Percentiles rank a stretch among this genome's conserved stretches.
Evolutionary conservation across 2,888 invertebrate genomes (phyloP).

Genomic region (Leptinotarsa haldemani): DNA sequence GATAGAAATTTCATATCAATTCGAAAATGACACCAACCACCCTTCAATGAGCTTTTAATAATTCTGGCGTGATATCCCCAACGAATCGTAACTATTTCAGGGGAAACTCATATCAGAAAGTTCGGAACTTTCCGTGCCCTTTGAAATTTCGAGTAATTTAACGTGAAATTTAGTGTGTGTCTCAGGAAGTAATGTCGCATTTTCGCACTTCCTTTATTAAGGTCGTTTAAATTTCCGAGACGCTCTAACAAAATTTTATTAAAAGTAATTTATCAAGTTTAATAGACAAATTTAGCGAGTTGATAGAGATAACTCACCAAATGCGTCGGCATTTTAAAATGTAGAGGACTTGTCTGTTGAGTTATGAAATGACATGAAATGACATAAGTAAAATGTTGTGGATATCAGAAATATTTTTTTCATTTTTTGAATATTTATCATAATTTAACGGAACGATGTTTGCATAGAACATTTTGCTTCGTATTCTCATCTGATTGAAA

Average conservation of each 20-base stretch:
- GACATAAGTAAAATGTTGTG: too few relatives aligned
- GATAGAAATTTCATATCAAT: neutral
- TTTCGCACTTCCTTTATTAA: slow-evolving; percentile 35
- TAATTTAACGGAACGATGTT: too few relatives aligned
- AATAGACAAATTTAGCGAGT: slow-evolving; percentile 25
- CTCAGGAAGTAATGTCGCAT: slow-evolving; percentile 30
- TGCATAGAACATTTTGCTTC: too few relatives aligned
- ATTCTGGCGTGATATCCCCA: neutral
- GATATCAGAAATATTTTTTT: too few relatives aligned
- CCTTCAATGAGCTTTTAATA: neutral
- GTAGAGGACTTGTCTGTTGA: too few relatives aligned
- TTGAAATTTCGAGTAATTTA: slow-evolving; percentile 34
- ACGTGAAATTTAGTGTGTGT: slow-evolving; percentile 33
- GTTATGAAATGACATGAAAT: too few relatives aligned
- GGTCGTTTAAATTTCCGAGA: slow-evolving; percentile 30
- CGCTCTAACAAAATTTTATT: slow-evolving; percentile 33
- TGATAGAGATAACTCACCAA: neutral
- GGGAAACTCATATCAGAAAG: neutral
- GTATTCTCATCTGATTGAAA: too few relatives aligned
- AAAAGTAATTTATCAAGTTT: slow-evolving; percentile 34
- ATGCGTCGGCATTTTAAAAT: too few relatives aligned
- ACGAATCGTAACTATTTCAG: neutral
- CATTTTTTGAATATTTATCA: too few relatives aligned
- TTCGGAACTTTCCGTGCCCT: slow-evolving; percentile 4
- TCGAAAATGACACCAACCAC: neutral